A percentile compares a stretch with the other conserved stretches of the same genome.
These are phyloP conservation scores for Ephialtes manifestator DNA, from an alignment of 2,888 invertebrate species.

Conservation along the genomic window DNA sequence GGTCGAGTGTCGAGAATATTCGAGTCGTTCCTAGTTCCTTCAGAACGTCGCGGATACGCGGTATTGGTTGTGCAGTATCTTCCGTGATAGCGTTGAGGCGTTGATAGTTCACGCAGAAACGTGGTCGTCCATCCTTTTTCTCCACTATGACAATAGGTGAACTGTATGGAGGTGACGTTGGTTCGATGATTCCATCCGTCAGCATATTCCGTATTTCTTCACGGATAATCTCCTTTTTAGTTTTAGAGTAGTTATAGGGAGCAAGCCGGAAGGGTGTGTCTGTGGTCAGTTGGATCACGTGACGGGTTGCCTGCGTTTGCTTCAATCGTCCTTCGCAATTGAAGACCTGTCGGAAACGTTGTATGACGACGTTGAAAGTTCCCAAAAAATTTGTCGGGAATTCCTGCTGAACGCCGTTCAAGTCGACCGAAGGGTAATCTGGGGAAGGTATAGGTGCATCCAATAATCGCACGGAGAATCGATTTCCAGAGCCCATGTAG, in stretches of 20 bases:
- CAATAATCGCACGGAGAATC: neutral
- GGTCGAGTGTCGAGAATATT: constrained; percentile 76
- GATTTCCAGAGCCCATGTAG: constrained; percentile 9
- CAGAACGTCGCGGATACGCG: constrained; percentile 70
- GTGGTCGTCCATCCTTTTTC: constrained; percentile 59
- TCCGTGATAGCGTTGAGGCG: constrained; percentile 72
- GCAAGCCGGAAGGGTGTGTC: neutral
- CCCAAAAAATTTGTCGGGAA: neutral
- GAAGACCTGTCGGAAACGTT: neutral
- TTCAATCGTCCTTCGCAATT: neutral
- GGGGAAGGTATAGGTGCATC: neutral
- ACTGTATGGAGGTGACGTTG: constrained; percentile 8
- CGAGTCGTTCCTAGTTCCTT: constrained; percentile 72
- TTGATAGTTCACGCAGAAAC: constrained; percentile 35
- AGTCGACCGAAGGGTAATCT: neutral
- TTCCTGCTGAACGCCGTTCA: neutral
- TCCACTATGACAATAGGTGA: constrained; percentile 14
- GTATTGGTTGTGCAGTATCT: constrained; percentile 70
- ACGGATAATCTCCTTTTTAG: neutral
- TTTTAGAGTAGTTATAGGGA: neutral
- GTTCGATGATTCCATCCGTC: constrained; percentile 31
- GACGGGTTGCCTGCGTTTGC: neutral
- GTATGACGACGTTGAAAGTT: neutral
- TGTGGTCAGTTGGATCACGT: neutral
- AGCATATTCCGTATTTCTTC: constrained; percentile 2